Percentiles rank a stretch among this genome's conserved stretches.
These are phyloP conservation scores for Polypterus senegalus DNA, from an alignment of 2,113 vertebrate species.

Conservation along the genomic window DNA sequence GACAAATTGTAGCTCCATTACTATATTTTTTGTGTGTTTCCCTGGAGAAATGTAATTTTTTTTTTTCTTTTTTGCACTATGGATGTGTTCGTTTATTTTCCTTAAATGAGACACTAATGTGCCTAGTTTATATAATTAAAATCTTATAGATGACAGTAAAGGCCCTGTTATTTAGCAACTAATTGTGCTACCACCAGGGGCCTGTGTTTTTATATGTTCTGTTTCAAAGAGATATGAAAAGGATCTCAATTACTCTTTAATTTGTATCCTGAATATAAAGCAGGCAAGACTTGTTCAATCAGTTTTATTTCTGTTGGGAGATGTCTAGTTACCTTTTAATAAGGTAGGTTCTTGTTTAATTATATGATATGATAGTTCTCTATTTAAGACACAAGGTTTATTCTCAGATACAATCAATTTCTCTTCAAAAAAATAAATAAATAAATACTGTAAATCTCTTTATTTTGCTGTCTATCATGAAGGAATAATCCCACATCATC, in stretches of 20 bases:
- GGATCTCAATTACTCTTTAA: slow-evolving; percentile 81
- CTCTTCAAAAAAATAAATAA: slow-evolving; percentile 43
- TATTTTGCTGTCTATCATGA: slow-evolving; percentile 50
- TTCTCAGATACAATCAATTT: slow-evolving; percentile 90
- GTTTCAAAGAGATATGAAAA: slow-evolving; percentile 78
- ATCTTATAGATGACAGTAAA: slow-evolving; percentile 70
- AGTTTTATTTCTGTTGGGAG: slow-evolving; percentile 79
- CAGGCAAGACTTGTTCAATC: slow-evolving; percentile 89
- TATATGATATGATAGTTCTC: slow-evolving; percentile 69
- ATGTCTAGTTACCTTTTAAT: slow-evolving; percentile 91
- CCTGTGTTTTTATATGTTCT: slow-evolving; percentile 81
- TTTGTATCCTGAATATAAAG: slow-evolving; percentile 94
- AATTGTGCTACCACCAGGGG: slow-evolving; percentile 94
- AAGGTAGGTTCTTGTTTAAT: slow-evolving; percentile 90
- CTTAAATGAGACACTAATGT: slow-evolving; percentile 76
- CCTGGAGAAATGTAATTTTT: slow-evolving; percentile 38
- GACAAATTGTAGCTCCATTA: slow-evolving; percentile 15
- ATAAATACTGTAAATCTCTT: slow-evolving; percentile 60
- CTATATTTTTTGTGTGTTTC: slow-evolving; percentile 33
- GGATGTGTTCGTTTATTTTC: slow-evolving; percentile 77
- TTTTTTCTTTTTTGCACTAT: slow-evolving; percentile 44
- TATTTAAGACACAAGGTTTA: slow-evolving; percentile 70
- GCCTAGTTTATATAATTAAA: slow-evolving; percentile 86
- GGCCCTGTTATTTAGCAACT: slow-evolving; percentile 95
- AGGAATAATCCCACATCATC: slow-evolving; percentile 48